A percentile compares a stretch with the other conserved stretches of the same genome.
Conservation (phyloP, 1,140 invertebrate genomes). For the Diuraphis noxia region DNA sequence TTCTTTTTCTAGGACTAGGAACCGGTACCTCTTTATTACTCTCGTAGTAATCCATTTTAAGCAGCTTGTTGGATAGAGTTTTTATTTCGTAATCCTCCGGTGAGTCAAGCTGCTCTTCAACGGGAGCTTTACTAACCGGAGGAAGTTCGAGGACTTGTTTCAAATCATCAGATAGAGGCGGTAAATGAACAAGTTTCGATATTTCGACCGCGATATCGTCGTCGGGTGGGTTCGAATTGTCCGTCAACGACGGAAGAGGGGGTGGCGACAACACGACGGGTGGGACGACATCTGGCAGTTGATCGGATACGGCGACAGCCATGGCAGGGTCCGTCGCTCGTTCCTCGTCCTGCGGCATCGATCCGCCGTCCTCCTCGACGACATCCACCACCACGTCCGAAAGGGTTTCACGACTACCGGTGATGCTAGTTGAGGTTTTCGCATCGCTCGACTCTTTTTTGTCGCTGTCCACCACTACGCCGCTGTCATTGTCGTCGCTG, state of each 20-base stretch:
- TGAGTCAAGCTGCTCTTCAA: background rate
- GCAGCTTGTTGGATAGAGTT: conserved; percentile 31
- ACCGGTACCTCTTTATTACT: conserved; percentile 35
- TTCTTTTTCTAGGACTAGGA: conserved; percentile 45
- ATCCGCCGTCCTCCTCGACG: background rate
- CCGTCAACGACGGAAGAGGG: background rate
- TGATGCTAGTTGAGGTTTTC: background rate
- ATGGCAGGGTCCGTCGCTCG: too few species aligned
- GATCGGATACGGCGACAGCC: background rate
- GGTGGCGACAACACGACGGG: background rate
- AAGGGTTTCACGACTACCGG: conserved; percentile 23
- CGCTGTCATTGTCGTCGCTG: conserved; percentile 24
- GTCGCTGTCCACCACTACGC: conserved; percentile 27
- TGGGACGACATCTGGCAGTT: background rate
- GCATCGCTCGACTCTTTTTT: conserved; percentile 6
- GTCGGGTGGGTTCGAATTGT: background rate
- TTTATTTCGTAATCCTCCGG: conserved; percentile 37
- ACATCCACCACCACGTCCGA: background rate
- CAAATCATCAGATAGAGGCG: conserved; percentile 9
- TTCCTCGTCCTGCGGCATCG: background rate
- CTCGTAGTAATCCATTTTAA: conserved; percentile 49
- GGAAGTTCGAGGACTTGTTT: conserved; percentile 37
- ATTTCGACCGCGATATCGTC: background rate
- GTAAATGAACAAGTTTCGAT: background rate
- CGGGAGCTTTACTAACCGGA: background rate